These are phyloP conservation scores for Creontiades dilutus DNA, from an alignment of 2,888 invertebrate species.

Conservation along the genomic window DNA sequence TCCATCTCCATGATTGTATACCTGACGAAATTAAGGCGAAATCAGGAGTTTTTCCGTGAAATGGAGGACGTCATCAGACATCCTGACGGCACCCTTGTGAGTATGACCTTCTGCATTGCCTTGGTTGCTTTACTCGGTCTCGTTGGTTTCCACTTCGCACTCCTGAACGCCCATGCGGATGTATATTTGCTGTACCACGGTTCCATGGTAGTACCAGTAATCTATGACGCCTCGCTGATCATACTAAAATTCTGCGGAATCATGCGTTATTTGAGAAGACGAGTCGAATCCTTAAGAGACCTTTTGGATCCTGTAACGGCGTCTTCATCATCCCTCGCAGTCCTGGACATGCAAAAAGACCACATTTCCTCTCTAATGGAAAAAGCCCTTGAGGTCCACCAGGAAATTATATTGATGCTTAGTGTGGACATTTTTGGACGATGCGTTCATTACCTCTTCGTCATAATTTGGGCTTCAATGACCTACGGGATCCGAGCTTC, in stretches of 20 bases:
- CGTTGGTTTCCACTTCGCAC: not conserved
- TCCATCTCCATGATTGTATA: not conserved
- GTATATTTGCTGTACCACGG: not conserved
- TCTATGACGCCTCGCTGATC: not conserved
- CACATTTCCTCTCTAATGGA: not conserved
- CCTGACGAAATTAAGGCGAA: not conserved
- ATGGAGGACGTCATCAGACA: not conserved
- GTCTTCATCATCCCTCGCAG: not conserved
- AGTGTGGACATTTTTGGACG: not conserved
- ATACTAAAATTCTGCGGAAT: not conserved
- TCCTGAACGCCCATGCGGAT: not conserved
- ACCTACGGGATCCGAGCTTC: not conserved
- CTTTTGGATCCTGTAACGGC: not conserved
- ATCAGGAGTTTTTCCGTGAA: not conserved
- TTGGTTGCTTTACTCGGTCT: not conserved
- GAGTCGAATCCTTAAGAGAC: not conserved
- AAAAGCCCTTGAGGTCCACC: not conserved
- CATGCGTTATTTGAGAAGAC: not conserved
- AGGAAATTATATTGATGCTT: not conserved
- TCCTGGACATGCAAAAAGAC: not conserved
- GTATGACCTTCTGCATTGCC: not conserved
- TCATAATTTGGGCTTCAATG: not conserved
- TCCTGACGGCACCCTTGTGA: not conserved
- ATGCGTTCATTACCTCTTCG: not conserved
- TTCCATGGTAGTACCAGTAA: not conserved